Base-by-base conservation (phyloP, 2,797 vertebrate species). In the Syngnathus acus region DNA sequence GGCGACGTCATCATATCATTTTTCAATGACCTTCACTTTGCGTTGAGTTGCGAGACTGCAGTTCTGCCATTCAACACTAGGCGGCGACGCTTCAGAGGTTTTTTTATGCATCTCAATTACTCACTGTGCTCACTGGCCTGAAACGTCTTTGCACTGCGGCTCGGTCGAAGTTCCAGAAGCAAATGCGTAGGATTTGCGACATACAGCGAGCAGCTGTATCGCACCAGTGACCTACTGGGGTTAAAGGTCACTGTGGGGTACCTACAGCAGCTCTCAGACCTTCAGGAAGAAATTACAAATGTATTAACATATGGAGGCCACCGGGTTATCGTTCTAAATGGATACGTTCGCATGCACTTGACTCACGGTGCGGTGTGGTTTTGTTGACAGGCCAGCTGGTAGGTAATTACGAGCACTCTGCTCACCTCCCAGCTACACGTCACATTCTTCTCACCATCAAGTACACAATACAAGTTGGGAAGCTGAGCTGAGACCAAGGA, bases 361-460 rank as follows among this genome's bases (percentile, higher is more conserved):
- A 86, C 91, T 86, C 71, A 91, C 91, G 0, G 6, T 0, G 16
- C 65, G 0, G 26, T 68, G 11, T 40, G 65, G 54, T 64, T 59
- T 59, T 17, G 65, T 63, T 37, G 67, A 68, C 83, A 89, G 53
- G 26, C 65, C 72, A 92, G 88, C 71, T 84, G 74, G 85, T 89
- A 89, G 70, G 82, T 82, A 39, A 91, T 68, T 60, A 84, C 68
- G 47, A 78, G 58, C n/a, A 84, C 76, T 68, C 26, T 81, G 74
- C 72, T 89, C 72, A 90, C 78, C 75, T 89, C 77, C 92, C 92
- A 93, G 80, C 81, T 88, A 59, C 91, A 93, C 3, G 1, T 69
- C 74, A 87, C 86, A 48, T 72, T 62, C 19, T 10, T 64, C 45
- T 89, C 86, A 45, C 75, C 77, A 1, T 71, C 78, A 76, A 91